Conservation (phyloP, 2,888 invertebrate genomes). For the Ptychoptera albimana region DNA sequence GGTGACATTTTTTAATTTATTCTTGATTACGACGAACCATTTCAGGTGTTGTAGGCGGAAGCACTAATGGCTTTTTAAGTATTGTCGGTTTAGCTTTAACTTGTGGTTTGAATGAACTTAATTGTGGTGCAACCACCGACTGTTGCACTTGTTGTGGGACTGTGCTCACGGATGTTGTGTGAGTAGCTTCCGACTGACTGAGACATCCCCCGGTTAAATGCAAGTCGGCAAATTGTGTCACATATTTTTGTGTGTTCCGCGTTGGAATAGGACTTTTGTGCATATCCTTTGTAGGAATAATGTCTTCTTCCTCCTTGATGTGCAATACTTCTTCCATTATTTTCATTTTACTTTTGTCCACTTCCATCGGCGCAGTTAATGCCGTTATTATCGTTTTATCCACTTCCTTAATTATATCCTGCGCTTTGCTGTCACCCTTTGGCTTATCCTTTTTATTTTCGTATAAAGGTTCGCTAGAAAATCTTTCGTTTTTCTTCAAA, state of each 20-base stretch:
- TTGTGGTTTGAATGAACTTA: conserved; percentile 43
- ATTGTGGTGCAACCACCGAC: conserved; percentile 12
- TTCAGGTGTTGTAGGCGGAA: conserved; percentile 13
- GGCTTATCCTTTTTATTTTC: conserved; percentile 12
- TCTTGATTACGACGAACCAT: conserved; percentile 3
- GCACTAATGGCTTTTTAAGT: conserved; percentile 42
- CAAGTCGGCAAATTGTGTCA: conserved; percentile 46
- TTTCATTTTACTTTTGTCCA: conserved; percentile 9
- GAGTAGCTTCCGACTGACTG: conserved; percentile 12
- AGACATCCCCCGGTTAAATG: conserved; percentile 41
- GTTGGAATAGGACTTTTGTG: conserved; percentile 36
- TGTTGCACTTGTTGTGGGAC: conserved; percentile 19
- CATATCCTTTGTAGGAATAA: conserved; percentile 13
- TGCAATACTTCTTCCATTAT: conserved; percentile 11
- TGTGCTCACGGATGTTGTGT: conserved; percentile 6
- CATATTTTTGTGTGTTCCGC: conserved; percentile 44
- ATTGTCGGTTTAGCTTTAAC: conserved; percentile 69
- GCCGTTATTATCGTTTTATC: conserved; percentile 3
- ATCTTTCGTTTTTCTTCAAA: conserved; percentile 43
- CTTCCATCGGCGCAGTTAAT: conserved; percentile 3
- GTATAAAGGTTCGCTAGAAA: conserved; percentile 8
- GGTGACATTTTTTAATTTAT: too few species aligned
- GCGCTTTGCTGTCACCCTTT: conserved; percentile 12
- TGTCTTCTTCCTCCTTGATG: conserved; percentile 14
- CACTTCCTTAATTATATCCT: conserved; percentile 7